Conservation (phyloP, 2,113 vertebrate genomes). For the Gorilla gorilla region DNA sequence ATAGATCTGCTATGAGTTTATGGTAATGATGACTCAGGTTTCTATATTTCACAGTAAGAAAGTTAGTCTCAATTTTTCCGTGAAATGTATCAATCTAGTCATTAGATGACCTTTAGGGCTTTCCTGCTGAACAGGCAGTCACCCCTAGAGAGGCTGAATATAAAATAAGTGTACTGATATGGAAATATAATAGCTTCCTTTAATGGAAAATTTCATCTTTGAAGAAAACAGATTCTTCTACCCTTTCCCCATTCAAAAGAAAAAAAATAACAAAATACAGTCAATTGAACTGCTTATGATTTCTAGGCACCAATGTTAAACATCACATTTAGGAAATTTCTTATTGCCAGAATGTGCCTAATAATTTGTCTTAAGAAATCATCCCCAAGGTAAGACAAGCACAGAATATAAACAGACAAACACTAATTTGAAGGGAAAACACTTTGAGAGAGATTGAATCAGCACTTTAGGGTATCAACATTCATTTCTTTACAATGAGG, state of each 20-base stretch:
- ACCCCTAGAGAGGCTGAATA: not conserved
- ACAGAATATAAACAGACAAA: not conserved
- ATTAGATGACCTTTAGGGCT: not conserved
- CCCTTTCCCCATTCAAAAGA: not conserved
- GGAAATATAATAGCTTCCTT: not conserved
- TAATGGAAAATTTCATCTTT: conserved; percentile 20
- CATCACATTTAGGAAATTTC: not conserved
- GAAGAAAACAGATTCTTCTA: conserved; percentile 3
- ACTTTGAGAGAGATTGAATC: not conserved
- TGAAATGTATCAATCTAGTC: not conserved
- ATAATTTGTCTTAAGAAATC: not conserved
- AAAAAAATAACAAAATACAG: not conserved
- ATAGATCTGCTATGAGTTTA: not conserved
- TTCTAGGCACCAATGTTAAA: not conserved
- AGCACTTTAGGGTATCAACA: not conserved
- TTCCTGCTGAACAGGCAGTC: not conserved
- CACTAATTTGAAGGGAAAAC: not conserved
- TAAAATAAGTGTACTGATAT: not conserved
- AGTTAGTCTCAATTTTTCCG: not conserved
- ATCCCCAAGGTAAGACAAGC: not conserved
- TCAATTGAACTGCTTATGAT: not conserved
- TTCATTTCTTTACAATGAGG: conserved; percentile 29
- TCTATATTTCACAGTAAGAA: not conserved
- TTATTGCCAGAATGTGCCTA: not conserved
- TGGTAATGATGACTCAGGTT: not conserved